Evolutionary conservation across 2,797 vertebrate genomes (phyloP).

Genomic region (Onychomys arenicola): DNA sequence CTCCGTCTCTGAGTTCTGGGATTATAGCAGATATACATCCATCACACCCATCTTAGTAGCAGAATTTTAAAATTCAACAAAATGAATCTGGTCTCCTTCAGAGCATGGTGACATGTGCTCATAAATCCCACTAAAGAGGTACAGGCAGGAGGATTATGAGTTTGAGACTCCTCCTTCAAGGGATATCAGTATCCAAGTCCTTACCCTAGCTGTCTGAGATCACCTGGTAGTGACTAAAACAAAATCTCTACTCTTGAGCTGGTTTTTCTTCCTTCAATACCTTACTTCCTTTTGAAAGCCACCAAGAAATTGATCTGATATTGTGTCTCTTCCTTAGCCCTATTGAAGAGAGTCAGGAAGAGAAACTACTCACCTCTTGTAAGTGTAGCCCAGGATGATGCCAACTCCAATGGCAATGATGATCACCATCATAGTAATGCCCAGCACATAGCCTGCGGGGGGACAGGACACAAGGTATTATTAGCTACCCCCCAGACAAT

Average conservation of each 20-base stretch:
- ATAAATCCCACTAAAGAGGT: not conserved
- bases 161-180: not conserved
- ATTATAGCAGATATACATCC: not conserved
- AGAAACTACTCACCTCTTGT: constrained; percentile 88
- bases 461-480: constrained; percentile 35
- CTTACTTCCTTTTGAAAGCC: constrained; percentile 40
- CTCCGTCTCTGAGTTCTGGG: not conserved
- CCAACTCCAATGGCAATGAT: constrained; percentile 88
- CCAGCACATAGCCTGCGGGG: constrained; percentile 88
- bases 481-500: constrained; percentile 43
- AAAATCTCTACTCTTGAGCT: constrained; percentile 35
- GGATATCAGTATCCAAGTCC: not conserved
- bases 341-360: not conserved
- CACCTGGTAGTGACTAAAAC: constrained; percentile 25
- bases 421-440: constrained; percentile 89
- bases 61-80: not conserved
- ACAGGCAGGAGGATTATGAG: not conserved
- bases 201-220: not conserved
- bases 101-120: not conserved
- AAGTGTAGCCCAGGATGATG: constrained; percentile 89
- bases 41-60: not conserved
- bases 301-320: not conserved
- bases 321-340: not conserved
- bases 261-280: not conserved
- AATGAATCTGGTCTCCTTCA: not conserved